Conservation (phyloP, 30 jellyfish, hydroid and myxozoan genomes). For the Cassiopea andromeda region DNA sequence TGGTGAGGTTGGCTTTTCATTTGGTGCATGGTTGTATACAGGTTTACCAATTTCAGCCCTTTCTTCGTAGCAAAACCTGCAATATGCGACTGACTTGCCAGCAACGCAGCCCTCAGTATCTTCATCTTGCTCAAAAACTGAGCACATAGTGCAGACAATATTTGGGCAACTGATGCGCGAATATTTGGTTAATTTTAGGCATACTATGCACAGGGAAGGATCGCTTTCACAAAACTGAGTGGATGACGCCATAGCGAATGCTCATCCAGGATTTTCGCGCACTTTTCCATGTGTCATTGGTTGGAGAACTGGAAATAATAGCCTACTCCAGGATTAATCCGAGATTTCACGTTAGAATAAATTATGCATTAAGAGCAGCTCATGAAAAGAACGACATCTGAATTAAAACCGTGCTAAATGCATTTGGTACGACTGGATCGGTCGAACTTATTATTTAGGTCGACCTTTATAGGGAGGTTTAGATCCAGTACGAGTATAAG, state of each 20-base stretch:
- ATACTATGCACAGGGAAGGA: not conserved
- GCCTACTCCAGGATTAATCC: not conserved
- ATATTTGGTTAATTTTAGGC: not conserved
- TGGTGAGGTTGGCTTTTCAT: not conserved
- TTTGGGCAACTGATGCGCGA: not conserved
- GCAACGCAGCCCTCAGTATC: not conserved
- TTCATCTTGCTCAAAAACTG: not conserved
- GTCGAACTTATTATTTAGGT: conserved; percentile 6
- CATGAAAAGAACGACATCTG: conserved; percentile 12
- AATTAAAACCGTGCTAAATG: not conserved
- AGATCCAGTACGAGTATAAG: too few species aligned
- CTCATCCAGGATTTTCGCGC: not conserved
- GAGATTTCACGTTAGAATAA: not conserved
- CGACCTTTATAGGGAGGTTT: not conserved
- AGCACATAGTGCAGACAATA: not conserved
- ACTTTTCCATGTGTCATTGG: not conserved
- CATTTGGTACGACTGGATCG: not conserved
- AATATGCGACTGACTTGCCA: not conserved
- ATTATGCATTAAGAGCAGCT: not conserved
- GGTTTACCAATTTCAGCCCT: not conserved
- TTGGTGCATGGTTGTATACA: not conserved
- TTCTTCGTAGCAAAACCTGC: not conserved
- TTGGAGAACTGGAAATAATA: not conserved
- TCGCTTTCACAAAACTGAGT: not conserved
- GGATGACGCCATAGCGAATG: not conserved